These are phyloP conservation scores for Montipora sp. DNA, from an alignment of 64 coral and sea anemone species.

Conservation along the genomic window DNA sequence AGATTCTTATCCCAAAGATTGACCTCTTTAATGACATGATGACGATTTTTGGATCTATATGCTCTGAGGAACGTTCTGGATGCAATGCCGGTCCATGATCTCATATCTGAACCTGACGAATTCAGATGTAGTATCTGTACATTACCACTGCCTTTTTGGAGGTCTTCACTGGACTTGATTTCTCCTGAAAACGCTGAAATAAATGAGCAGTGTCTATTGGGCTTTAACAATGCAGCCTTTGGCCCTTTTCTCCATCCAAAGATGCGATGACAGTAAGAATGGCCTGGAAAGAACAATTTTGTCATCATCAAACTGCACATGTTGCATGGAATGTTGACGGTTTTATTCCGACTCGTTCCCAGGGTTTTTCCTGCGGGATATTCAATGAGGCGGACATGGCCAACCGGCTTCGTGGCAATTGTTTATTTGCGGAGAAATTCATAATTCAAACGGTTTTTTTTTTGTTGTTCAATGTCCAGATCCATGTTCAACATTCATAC, in stretches of 20 bases:
- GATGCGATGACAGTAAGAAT: not conserved
- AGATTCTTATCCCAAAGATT: constrained; percentile 96
- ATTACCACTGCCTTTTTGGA: constrained; percentile 38
- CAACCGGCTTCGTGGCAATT: too few relatives aligned
- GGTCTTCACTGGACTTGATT: constrained; percentile 80
- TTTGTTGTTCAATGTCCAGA: too few relatives aligned
- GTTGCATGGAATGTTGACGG: too few relatives aligned
- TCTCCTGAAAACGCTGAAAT: constrained; percentile 89
- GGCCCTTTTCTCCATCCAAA: not conserved
- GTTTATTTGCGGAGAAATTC: too few relatives aligned
- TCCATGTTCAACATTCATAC: too few relatives aligned
- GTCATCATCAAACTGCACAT: too few relatives aligned
- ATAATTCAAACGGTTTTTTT: too few relatives aligned
- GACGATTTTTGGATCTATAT: constrained; percentile 61
- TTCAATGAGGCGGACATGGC: too few relatives aligned
- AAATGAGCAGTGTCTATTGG: constrained; percentile 51
- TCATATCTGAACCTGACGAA: constrained; percentile 90
- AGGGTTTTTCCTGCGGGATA: too few relatives aligned
- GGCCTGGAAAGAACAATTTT: too few relatives aligned
- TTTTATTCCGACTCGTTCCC: too few relatives aligned
- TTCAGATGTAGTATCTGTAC: constrained; percentile 91
- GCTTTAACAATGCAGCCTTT: not conserved
- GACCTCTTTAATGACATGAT: constrained; percentile 81
- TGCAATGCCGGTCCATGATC: constrained; percentile 89
- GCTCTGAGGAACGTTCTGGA: constrained; percentile 75